Conservation (phyloP, 2,113 vertebrate species). For the Lycaon pictus region DNA sequence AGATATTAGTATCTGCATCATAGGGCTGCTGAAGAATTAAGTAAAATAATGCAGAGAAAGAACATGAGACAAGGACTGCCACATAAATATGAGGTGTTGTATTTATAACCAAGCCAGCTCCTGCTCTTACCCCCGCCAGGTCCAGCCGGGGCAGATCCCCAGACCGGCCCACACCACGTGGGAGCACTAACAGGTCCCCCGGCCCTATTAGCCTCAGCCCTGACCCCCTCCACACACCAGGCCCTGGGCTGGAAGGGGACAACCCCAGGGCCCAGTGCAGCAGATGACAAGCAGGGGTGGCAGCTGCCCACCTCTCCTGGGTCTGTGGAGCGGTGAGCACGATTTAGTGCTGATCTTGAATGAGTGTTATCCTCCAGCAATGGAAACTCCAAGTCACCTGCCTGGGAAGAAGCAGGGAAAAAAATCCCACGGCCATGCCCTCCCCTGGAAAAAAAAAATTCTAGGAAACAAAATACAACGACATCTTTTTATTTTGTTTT, state of each 20-base stretch:
- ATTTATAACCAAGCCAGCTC: not conserved
- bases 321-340: not conserved
- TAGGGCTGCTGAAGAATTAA: not conserved
- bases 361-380: not conserved
- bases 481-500: slow-evolving; percentile 99
- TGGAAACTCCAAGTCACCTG: slow-evolving; percentile 79
- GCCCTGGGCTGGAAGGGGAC: not conserved
- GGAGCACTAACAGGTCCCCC: not conserved
- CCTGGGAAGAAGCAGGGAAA: slow-evolving; percentile 78
- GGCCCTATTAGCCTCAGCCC: not conserved
- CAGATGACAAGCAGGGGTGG: not conserved
- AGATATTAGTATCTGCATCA: not conserved
- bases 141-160: not conserved
- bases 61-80: not conserved
- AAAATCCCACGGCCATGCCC: slow-evolving; percentile 76
- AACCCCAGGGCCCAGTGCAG: not conserved
- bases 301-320: slow-evolving; percentile 5
- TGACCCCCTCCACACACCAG: not conserved
- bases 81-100: not conserved
- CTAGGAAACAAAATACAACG: slow-evolving; percentile 97
- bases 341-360: not conserved
- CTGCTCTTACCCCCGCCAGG: not conserved
- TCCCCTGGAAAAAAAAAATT: slow-evolving; percentile 88
- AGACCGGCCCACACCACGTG: not conserved
- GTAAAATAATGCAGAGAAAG: not conserved